A percentile compares a stretch with the other conserved stretches of the same genome.
Evolutionary conservation across 2,888 invertebrate genomes (phyloP).

Genomic region (Ichneumon xanthorius): DNA sequence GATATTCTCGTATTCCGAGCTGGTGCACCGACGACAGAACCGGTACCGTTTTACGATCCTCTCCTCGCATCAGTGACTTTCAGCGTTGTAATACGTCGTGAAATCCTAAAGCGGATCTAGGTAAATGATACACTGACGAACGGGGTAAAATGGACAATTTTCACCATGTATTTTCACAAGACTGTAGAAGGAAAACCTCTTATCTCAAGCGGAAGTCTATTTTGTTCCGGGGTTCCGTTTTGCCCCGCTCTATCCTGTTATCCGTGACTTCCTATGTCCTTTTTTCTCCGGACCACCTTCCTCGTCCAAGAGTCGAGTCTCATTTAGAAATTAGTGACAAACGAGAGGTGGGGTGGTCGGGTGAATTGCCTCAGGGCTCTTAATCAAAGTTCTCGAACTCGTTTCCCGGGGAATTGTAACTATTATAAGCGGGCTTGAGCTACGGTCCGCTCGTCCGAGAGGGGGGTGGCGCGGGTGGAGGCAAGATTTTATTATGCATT

Average conservation of each 20-base stretch:
- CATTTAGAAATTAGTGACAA: constrained; percentile 33
- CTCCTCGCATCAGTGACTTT: background rate
- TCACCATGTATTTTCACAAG: background rate
- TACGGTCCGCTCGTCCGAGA: background rate
- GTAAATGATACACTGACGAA: background rate
- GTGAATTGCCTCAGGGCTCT: constrained; percentile 26
- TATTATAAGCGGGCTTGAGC: constrained; percentile 24
- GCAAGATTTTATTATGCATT: constrained; percentile 66
- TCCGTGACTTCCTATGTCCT: background rate
- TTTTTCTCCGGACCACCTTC: background rate
- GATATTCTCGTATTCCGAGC: background rate
- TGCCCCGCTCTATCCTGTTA: background rate
- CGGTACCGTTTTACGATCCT: background rate
- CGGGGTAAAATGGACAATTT: background rate
- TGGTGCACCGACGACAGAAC: background rate
- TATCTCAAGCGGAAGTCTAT: no score
- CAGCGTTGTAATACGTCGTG: background rate
- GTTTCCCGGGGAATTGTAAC: constrained; percentile 16
- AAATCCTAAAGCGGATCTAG: background rate
- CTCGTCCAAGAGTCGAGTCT: background rate
- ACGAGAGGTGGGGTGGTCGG: background rate
- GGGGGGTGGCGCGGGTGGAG: background rate
- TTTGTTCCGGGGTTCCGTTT: background rate
- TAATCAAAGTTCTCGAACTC: constrained; percentile 41
- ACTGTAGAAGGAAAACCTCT: background rate